These are phyloP conservation scores for Artibeus lituratus DNA, from an alignment of 2,797 vertebrate genomes.

Conservation along the genomic window DNA sequence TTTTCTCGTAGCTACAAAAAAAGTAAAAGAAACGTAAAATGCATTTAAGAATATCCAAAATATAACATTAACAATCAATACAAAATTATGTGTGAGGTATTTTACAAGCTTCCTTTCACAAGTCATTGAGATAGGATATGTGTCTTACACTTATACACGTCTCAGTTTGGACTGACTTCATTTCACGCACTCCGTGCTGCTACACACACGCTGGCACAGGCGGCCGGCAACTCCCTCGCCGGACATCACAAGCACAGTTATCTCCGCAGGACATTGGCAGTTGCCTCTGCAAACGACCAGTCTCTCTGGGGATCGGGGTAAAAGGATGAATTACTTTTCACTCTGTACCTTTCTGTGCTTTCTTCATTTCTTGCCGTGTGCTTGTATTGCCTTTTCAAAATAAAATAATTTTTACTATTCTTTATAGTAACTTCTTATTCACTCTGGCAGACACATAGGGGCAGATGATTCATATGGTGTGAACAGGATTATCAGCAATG, in stretches of 20 bases:
- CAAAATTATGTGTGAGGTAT: neutral
- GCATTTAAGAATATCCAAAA: neutral
- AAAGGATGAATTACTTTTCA: neutral
- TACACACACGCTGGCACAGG: fast-evolving
- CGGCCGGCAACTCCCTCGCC: neutral
- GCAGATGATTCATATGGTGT: conserved; percentile 9
- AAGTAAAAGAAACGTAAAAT: neutral
- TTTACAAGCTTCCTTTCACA: neutral
- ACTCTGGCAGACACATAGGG: neutral
- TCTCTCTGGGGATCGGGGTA: neutral
- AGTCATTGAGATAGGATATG: neutral
- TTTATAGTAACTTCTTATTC: conserved; percentile 52
- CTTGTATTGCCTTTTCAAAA: neutral
- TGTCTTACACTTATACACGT: neutral
- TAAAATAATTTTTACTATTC: neutral
- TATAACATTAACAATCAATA: neutral
- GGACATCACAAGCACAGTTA: neutral
- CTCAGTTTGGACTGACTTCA: neutral
- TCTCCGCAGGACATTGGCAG: neutral
- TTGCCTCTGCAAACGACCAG: neutral
- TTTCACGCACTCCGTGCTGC: neutral
- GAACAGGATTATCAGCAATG: neutral
- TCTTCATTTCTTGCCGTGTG: neutral
- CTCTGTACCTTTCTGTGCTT: neutral
- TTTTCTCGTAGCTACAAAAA: neutral